phyloP scores from a whole-genome alignment of 2,113 vertebrate species.

The Python bivittatus region DNA sequence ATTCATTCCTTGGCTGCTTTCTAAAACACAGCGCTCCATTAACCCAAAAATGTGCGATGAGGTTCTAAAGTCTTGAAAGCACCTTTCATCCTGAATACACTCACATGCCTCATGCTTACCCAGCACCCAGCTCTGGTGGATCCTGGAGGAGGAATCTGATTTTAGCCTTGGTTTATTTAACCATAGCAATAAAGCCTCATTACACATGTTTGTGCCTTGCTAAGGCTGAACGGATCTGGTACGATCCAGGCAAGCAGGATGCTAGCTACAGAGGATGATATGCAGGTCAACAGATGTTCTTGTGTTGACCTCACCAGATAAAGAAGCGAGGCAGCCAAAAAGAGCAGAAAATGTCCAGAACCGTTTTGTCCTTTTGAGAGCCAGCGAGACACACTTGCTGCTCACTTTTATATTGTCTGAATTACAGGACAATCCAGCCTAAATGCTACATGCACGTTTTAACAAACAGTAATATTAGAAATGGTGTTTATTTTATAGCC shows the following conservation, averaged over 20 bases:
- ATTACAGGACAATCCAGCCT: slow-evolving; percentile 43
- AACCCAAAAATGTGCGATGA: background rate
- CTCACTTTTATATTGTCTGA: slow-evolving; percentile 43
- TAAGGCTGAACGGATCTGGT: background rate
- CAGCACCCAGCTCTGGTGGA: background rate
- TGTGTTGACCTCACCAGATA: background rate
- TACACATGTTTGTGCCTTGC: background rate
- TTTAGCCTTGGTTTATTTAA: background rate
- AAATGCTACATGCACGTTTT: slow-evolving; percentile 60
- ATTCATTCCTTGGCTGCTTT: background rate
- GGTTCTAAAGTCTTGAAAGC: background rate
- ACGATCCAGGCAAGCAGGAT: background rate
- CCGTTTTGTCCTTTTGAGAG: slow-evolving; percentile 13
- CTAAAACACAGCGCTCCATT: background rate
- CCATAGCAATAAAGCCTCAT: slow-evolving; percentile 1
- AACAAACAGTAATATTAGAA: slow-evolving; percentile 76
- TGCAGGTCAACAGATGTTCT: background rate
- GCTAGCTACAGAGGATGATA: background rate
- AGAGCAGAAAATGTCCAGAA: background rate
- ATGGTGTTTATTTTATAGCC: slow-evolving; percentile 80
- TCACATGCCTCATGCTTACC: background rate
- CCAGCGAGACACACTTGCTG: slow-evolving; percentile 35
- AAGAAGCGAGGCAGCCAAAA: background rate
- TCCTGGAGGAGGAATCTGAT: background rate
- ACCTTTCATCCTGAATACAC: background rate